These are phyloP conservation scores for Callionymus lyra DNA, from an alignment of 2,113 vertebrate genomes.

Conservation along the genomic window DNA sequence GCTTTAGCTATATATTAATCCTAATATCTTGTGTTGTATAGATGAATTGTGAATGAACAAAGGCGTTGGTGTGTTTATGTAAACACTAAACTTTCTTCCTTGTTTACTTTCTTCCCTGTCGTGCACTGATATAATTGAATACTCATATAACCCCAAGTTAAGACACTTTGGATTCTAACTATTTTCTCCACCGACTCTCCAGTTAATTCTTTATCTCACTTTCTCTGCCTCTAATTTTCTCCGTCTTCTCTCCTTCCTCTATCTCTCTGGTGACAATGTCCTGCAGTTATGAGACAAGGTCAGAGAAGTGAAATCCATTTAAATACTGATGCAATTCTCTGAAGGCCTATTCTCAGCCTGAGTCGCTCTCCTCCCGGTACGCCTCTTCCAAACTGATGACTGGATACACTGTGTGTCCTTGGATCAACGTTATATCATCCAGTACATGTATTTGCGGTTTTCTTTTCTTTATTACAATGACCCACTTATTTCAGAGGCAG, in stretches of 20 bases:
- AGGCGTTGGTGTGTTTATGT: too few species aligned
- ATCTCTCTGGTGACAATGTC: slow-evolving; percentile 62
- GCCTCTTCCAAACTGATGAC: slow-evolving; percentile 42
- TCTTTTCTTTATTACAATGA: too few species aligned
- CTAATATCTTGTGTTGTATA: too few species aligned
- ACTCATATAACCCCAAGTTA: slow-evolving; percentile 2
- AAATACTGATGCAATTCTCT: slow-evolving; percentile 60
- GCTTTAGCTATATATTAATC: too few species aligned
- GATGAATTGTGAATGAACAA: too few species aligned
- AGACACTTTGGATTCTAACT: slow-evolving; percentile 19
- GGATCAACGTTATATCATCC: slow-evolving; percentile 24
- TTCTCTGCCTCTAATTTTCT: slow-evolving; percentile 42
- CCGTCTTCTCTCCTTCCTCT: slow-evolving; percentile 29
- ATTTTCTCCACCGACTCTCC: slow-evolving; percentile 20
- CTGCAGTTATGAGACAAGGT: slow-evolving; percentile 64
- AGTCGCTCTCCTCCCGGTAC: slow-evolving; percentile 32
- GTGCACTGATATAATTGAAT: slow-evolving; percentile 6
- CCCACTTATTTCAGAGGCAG: slow-evolving; percentile 23
- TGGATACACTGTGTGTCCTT: slow-evolving; percentile 40
- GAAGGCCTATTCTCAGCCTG: slow-evolving; percentile 38
- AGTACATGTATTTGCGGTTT: slow-evolving; percentile 23
- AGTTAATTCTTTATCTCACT: slow-evolving; percentile 37
- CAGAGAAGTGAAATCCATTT: slow-evolving; percentile 61
- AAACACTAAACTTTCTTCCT: background rate
- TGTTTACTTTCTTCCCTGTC: slow-evolving; percentile 6